These are phyloP conservation scores for Anarhynchus alexandrinus DNA, from an alignment of 2,113 vertebrate genomes.

Conservation along the genomic window DNA sequence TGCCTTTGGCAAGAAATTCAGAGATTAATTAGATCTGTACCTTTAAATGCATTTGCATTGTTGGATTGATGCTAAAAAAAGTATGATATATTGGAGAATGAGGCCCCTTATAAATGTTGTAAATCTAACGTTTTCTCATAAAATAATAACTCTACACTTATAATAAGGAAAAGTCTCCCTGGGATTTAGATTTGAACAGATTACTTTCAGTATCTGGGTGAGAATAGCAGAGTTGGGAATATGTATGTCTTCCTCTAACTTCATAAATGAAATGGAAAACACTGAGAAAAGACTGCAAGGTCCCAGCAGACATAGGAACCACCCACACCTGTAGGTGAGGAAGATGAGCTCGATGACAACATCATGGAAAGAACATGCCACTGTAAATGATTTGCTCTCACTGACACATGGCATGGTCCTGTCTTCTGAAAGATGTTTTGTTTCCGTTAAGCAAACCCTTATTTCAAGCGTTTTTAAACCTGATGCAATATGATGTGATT, in stretches of 20 bases:
- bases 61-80: not conserved
- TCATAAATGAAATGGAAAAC: not conserved
- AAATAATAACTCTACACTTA: not conserved
- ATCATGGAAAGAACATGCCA: not conserved
- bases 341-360: fast-evolving
- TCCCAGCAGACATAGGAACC: not conserved
- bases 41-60: not conserved
- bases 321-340: not conserved
- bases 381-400: not conserved
- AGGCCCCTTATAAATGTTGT: not conserved
- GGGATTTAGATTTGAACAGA: not conserved
- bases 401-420: not conserved
- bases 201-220: not conserved
- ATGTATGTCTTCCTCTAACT: not conserved
- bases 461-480: not conserved
- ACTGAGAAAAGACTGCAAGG: not conserved
- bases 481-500: not conserved
- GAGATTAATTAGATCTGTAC: not conserved
- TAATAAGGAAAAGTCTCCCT: not conserved
- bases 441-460: not conserved
- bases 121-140: not conserved
- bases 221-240: not conserved
- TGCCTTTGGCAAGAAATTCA: not conserved
- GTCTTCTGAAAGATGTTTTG: not conserved
- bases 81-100: not conserved